Evolutionary conservation across 1,140 invertebrate genomes (phyloP), one percentile per base, ranked within the genome.

Genomic region (Cydia strobilella): DNA sequence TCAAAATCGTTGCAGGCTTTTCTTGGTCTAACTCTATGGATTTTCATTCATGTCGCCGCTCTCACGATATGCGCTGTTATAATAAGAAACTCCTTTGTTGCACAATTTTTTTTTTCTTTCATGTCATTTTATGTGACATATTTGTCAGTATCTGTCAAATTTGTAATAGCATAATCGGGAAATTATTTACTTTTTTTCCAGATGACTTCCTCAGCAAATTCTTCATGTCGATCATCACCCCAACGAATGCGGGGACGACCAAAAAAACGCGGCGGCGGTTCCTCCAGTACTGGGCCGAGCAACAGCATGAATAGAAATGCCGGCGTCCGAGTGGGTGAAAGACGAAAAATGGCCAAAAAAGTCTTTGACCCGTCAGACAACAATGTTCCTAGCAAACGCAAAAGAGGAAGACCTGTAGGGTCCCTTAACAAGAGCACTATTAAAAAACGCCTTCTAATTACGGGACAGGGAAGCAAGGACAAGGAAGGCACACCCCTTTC

Each of bases 311-410:
- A 81, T 62, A 84, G 88, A 65, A 91, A 86, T 76, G 81, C 86
- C 7, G 89, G 81, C 31, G 88, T 93, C 1, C 83, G 91, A 73
- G 92, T 93, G 18, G 91, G 92, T 39, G 91, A 93, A 78, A 84
- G 91, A 79, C 85, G 91, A 27, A 93, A 93, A 82, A 93, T 93
- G 91, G 96, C 95, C 7, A 96, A 96, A 82, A 96, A 96, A 90
- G 96, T 96, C 0, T 96, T 96, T 85, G 96, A 96, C 88, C 96
- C 96, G n/a, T 96, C 96, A 3, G 96, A 96, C 78, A 96, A 95
- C 79, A 95, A 96, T 91, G 86, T 96, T 6, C 95, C 96, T 93
- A 95, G 85, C 84, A 94, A 84, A 95, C 83, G 86, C 81, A 94
- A 85, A 95, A 90, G 96, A 73, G 95, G 96, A 15, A 93, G 95